Evolutionary conservation across 2,113 vertebrate genomes (phyloP).

Genomic region (Propithecus coquereli): DNA sequence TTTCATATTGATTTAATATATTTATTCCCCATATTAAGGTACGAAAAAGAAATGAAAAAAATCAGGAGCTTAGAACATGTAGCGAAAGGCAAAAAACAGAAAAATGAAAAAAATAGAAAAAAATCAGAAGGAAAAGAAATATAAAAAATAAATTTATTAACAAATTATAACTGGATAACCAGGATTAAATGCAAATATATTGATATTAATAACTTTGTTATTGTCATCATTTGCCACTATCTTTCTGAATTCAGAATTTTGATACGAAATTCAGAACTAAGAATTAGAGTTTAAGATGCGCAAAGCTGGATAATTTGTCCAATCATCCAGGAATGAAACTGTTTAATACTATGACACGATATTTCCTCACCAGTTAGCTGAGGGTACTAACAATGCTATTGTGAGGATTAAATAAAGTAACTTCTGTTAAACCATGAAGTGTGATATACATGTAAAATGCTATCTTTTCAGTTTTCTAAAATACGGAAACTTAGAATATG

Average conservation of each 20-base stretch:
- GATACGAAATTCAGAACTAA: conserved; percentile 16
- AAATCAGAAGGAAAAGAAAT: background rate
- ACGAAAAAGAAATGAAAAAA: background rate
- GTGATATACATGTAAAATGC: background rate
- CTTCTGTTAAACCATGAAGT: background rate
- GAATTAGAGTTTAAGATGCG: conserved; percentile 17
- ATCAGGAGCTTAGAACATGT: too few species aligned
- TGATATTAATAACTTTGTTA: conserved; percentile 3
- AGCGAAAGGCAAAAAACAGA: too few species aligned
- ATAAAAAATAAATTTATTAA: conserved; percentile 40
- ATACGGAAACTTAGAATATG: background rate
- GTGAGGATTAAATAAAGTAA: background rate
- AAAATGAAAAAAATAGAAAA: background rate
- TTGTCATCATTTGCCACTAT: background rate
- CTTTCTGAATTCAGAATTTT: conserved; percentile 65
- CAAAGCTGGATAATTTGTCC: conserved; percentile 48
- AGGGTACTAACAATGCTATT: background rate
- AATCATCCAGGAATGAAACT: conserved; percentile 41
- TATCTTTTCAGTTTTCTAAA: background rate
- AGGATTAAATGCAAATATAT: conserved; percentile 38
- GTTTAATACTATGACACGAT: background rate
- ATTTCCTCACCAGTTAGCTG: background rate
- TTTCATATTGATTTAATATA: conserved; percentile 68
- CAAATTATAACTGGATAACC: conserved; percentile 40
- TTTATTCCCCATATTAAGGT: conserved; percentile 46